Evolutionary conservation across 1,140 invertebrate species (phyloP), one percentile per base, ranked within the genome.

Genomic region (Bombus waltoni): DNA sequence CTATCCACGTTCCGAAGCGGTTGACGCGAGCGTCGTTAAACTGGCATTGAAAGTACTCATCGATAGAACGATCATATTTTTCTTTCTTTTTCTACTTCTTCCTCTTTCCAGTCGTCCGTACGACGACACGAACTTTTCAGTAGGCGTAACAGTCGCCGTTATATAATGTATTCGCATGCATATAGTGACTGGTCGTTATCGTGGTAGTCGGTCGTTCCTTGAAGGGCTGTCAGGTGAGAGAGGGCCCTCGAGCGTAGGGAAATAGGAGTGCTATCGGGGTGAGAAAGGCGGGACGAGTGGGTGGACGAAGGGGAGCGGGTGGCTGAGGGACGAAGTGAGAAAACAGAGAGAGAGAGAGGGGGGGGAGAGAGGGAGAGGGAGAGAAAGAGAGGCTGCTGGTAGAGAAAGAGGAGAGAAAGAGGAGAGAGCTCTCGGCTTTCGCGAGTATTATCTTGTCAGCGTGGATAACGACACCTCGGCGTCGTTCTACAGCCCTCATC

Each of bases 391-490:
- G 13, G 62, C 13, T 66, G 62, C 13, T n/a, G 11, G 62, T 73
- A 86, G 83, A 44, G 80, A 85, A 90, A 44, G 44, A 62, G 66
- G 77, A 86, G 83, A 44, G 80, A 85, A 90, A 44, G 44, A 62
- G 66, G 77, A 80, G 81, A 80, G 86, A 74, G 73, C 74, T 83
- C 89, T 92, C 89, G 87, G 92, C 89, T 93, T 92, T 93, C 91
- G 93, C 90, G 91, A 93, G 93, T 94, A 94, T 94, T 94, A 94
- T 94, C 93, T 94, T 94, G 93, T 94, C 93, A 94, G 91, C 89
- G 87, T 65, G 93, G 93, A 94, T 94, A 94, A 94, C 93, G 93
- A 94, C 93, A 94, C 93, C 93, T 93, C 89, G 92, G 91, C 89
- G 93, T 91, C 93, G 92, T 92, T 90, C 93, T 92, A 93, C 91